Evolutionary conservation across 2,888 invertebrate genomes (phyloP).

Genomic region (Philonicus albiceps): DNA sequence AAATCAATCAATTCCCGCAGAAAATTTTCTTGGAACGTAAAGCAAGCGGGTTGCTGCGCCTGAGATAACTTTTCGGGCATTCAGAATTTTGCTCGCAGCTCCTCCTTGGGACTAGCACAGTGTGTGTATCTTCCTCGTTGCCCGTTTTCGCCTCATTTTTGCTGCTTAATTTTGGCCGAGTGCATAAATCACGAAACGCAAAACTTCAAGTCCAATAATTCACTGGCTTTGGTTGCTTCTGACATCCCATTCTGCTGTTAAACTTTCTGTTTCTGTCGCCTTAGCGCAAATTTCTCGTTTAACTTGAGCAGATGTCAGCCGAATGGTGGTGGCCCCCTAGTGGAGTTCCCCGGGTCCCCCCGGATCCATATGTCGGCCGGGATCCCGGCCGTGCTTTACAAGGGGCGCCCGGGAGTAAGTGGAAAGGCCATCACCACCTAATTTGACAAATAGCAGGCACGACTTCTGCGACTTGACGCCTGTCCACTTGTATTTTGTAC

Average conservation of each 20-base stretch:
- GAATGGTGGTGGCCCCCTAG: neutral
- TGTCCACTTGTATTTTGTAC: constrained; percentile 33
- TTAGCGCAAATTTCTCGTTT: constrained; percentile 22
- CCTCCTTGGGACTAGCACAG: neutral
- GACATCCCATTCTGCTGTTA: constrained; percentile 33
- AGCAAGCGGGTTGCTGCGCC: neutral
- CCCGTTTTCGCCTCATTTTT: neutral
- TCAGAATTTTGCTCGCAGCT: neutral
- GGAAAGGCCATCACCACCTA: constrained; percentile 24
- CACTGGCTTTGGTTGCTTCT: constrained; percentile 27
- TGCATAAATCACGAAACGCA: constrained; percentile 22
- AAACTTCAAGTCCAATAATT: constrained; percentile 35
- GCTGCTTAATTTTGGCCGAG: constrained; percentile 14
- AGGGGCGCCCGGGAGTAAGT: neutral
- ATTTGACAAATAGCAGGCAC: constrained; percentile 38
- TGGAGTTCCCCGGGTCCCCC: neutral
- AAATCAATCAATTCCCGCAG: constrained; percentile 22
- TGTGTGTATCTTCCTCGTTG: neutral
- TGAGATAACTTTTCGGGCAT: neutral
- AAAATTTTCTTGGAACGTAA: neutral
- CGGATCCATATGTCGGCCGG: neutral
- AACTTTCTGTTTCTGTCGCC: constrained; percentile 31
- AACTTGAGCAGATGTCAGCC: constrained; percentile 23
- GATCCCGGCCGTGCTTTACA: neutral
- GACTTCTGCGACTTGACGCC: constrained; percentile 34